Percentiles rank a stretch among this genome's conserved stretches.
Evolutionary conservation across 1,140 invertebrate genomes (phyloP).

Genomic region (Euschistus heros): DNA sequence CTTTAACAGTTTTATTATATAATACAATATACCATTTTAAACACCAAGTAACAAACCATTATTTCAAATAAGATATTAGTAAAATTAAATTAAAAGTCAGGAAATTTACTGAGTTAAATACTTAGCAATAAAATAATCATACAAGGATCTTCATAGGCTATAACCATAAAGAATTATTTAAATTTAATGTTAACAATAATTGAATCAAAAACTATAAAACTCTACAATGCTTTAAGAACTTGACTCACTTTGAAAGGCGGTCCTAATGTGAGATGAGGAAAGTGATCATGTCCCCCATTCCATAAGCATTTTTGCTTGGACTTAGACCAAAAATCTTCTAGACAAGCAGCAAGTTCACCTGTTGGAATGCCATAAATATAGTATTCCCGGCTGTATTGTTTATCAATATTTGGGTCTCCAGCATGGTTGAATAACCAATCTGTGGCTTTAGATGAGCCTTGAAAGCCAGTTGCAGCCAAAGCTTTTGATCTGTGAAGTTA

Average conservation of each 20-base stretch:
- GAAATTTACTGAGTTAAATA: no score
- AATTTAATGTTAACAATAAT: no score
- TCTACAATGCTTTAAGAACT: no score
- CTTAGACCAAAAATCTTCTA: conserved; percentile 68
- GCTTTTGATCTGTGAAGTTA: conserved; percentile 63
- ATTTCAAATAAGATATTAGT: no score
- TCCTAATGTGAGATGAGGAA: conserved; percentile 79
- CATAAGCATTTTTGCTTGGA: conserved; percentile 62
- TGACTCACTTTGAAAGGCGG: conserved; percentile 71
- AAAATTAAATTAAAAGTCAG: no score
- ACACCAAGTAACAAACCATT: no score
- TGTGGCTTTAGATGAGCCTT: conserved; percentile 72
- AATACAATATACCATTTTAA: no score
- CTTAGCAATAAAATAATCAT: no score
- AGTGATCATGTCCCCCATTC: conserved; percentile 81
- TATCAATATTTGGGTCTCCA: conserved; percentile 67
- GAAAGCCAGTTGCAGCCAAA: conserved; percentile 75
- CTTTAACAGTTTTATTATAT: no score
- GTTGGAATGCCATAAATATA: conserved; percentile 75
- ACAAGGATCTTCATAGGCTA: no score
- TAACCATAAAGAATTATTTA: no score
- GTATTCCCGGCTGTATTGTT: conserved; percentile 64
- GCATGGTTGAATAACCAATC: conserved; percentile 85
- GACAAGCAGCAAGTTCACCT: conserved; percentile 54
- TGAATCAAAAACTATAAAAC: no score